Evolutionary conservation across 1,140 invertebrate genomes (phyloP).

Genomic region (Asobara japonica): DNA sequence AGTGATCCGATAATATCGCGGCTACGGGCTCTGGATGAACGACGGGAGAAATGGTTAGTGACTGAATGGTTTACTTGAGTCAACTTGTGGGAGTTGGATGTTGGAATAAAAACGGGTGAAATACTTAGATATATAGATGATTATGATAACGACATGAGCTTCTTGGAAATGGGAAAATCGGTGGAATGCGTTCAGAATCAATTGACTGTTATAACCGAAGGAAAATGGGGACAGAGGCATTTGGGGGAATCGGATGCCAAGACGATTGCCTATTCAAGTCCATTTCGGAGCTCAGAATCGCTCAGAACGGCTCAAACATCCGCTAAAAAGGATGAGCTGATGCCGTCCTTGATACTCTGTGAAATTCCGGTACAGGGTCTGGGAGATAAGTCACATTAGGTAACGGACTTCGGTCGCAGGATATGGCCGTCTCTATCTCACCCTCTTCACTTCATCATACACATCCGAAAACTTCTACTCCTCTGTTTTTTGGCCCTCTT

Average conservation of each 20-base stretch:
- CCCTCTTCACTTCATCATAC: background rate
- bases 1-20: conserved; percentile 19
- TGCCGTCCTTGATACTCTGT: background rate
- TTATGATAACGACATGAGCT: conserved; percentile 26
- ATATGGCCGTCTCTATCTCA: background rate
- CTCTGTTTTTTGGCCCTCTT: background rate
- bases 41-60: background rate
- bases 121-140: conserved; percentile 19
- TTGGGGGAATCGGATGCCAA: conserved; percentile 1
- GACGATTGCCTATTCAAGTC: background rate
- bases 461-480: background rate
- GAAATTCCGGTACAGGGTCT: background rate
- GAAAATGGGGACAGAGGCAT: background rate
- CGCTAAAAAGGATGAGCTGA: background rate
- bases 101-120: background rate
- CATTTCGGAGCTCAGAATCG: background rate
- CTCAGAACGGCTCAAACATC: background rate
- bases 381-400: background rate
- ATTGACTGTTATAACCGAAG: conserved; percentile 9
- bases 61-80: background rate
- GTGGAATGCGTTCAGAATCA: conserved; percentile 16
- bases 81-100: background rate
- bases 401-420: background rate
- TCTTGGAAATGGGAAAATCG: background rate
- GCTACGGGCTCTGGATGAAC: background rate